These are phyloP conservation scores for Polypterus senegalus DNA, from an alignment of 2,113 vertebrate genomes.

Conservation along the genomic window DNA sequence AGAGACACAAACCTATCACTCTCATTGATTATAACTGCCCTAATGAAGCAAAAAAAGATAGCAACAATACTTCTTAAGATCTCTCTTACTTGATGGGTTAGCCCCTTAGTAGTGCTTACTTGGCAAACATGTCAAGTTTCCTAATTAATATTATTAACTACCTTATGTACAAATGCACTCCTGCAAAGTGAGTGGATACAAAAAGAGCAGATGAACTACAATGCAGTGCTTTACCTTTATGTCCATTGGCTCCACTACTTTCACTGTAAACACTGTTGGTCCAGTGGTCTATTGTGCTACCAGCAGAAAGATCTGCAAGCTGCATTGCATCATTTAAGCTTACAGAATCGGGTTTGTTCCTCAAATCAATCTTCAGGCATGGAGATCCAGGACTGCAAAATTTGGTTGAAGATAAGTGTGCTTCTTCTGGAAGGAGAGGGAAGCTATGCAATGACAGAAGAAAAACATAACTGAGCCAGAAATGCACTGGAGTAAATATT, in stretches of 20 bases:
- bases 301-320: conserved; percentile 7
- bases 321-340: background rate
- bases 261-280: conserved; percentile 2
- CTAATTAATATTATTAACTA: background rate
- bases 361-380: conserved; percentile 32
- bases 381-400: conserved; percentile 29
- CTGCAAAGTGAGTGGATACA: background rate
- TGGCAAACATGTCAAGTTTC: background rate
- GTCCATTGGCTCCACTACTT: background rate
- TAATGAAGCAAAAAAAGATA: background rate
- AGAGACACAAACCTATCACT: too few relatives aligned
- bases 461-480: background rate
- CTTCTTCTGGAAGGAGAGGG: background rate
- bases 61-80: background rate
- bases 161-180: background rate
- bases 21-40: too few relatives aligned
- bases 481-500: background rate
- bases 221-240: conserved; percentile 5
- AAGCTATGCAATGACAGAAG: conserved; percentile 11
- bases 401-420: conserved; percentile 13
- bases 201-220: background rate
- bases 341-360: background rate
- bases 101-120: background rate
- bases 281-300: background rate
- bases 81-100: background rate